Base-by-base conservation (phyloP, 2,113 vertebrate genomes). In the Rattus rattus region DNA sequence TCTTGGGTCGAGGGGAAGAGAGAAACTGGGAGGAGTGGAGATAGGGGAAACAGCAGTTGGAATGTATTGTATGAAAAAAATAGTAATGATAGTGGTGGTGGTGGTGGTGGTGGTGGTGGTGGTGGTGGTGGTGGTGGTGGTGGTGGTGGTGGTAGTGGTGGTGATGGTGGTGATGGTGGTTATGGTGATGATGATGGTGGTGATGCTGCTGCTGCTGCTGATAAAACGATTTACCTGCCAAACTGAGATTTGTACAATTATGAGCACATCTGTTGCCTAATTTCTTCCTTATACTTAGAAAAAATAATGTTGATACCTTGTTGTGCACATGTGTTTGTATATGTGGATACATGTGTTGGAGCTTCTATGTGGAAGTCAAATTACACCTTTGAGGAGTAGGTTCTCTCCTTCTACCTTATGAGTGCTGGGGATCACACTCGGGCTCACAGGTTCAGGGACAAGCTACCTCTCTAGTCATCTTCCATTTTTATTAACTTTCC, bases 321-420 rank as follows among this genome's bases (percentile, higher is more conserved):
- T 84, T 39, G 8, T 28, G 49, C 8, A 36, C 52, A 36, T 17
- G 56, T 63, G n/a, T 43, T 2, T 16, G 26, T 47, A 1, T 30
- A 33, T 49, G 9, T 22, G 39, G 9, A 5, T 19, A 6, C 2
- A 13, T 22, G 19, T 52, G 43, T 36, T 2, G 0, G 4, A 9
- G 16, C 84, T 22, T 6, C 47, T 30, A 24, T 22, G 9, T 47
- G 16, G 59, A 65, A 33, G 61, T 86, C 28, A 49, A 33, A 49
- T 17, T 5, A 86, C 43, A 49, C 49, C 43, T 49, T 22, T 36
- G 5, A 36, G 7, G 2, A 11, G 16, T 49, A 0, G 1, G 1
- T 49, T 67, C 84, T 67, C 28, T 67, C 61, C 17, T 20, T 20
- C 63, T 5, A 33, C 61, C 39, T 19, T 7, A 2, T 16, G n/a